Evolutionary conservation across 2,888 invertebrate genomes (phyloP).

Genomic region (Toxonevra muliebris): DNA sequence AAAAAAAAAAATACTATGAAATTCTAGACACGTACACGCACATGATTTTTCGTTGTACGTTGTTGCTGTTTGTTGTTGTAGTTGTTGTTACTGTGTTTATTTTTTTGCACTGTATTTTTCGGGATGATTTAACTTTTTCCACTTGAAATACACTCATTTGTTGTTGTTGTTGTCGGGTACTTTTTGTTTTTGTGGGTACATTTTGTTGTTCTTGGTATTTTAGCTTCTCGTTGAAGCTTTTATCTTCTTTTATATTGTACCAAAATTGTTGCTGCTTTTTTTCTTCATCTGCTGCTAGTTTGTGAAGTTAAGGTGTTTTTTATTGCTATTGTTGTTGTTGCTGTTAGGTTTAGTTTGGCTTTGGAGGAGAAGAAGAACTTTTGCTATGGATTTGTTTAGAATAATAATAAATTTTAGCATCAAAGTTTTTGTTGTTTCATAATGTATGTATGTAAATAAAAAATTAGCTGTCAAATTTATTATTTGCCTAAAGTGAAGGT

Average conservation of each 20-base stretch:
- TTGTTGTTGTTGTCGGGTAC: too few relatives aligned
- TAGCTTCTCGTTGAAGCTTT: too few relatives aligned
- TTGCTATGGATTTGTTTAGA: background rate
- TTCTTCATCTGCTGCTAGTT: background rate
- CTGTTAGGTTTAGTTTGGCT: background rate
- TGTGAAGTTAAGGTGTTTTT: background rate
- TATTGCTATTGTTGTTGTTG: background rate
- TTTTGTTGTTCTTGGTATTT: too few relatives aligned
- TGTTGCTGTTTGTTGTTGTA: background rate
- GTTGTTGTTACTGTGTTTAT: background rate
- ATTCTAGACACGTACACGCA: slow-evolving; percentile 27
- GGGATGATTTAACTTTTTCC: slow-evolving; percentile 32
- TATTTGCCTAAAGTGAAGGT: too few relatives aligned
- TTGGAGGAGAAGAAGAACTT: background rate
- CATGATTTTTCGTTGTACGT: slow-evolving; percentile 16
- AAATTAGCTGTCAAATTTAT: too few relatives aligned
- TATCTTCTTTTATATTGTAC: background rate
- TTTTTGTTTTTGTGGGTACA: too few relatives aligned
- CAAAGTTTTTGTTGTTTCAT: too few relatives aligned
- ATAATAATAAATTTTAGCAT: too few relatives aligned
- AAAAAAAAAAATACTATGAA: background rate
- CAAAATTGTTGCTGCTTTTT: background rate
- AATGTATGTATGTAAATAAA: too few relatives aligned
- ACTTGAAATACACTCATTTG: slow-evolving; percentile 25
- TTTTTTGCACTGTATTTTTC: slow-evolving; percentile 21